Percentiles rank a stretch among this genome's conserved stretches.
phyloP scores from a whole-genome alignment of 1,140 invertebrate species.

The Oncopeltus fasciatus region DNA sequence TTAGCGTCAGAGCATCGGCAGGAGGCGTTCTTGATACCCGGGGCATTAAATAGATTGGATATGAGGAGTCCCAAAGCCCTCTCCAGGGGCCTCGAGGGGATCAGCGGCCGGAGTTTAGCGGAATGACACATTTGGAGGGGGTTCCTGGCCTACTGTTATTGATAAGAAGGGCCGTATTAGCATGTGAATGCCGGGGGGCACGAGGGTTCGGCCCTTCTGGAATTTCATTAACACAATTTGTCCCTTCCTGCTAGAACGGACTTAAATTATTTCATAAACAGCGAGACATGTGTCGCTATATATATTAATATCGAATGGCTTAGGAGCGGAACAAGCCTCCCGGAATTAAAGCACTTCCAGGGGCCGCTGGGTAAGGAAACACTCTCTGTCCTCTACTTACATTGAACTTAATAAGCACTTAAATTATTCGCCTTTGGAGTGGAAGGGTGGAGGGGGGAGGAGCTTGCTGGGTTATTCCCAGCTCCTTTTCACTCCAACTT shows the following conservation, averaged over 20 bases:
- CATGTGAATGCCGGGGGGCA: neutral
- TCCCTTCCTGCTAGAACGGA: neutral
- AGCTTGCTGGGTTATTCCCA: neutral
- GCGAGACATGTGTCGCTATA: neutral
- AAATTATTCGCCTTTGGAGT: neutral
- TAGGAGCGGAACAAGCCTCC: neutral
- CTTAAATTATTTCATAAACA: slow-evolving; percentile 4
- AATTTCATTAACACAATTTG: slow-evolving; percentile 4
- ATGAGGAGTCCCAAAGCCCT: neutral
- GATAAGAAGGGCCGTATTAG: neutral
- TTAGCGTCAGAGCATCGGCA: neutral
- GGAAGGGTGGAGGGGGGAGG: neutral
- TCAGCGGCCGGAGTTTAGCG: neutral
- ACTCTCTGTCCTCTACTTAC: neutral
- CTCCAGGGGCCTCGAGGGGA: too few relatives aligned
- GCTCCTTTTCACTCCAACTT: neutral
- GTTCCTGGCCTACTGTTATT: neutral
- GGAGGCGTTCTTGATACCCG: neutral
- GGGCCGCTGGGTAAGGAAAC: neutral
- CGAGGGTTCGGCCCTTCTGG: neutral
- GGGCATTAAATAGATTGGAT: neutral
- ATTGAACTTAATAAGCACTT: neutral
- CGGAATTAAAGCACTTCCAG: neutral
- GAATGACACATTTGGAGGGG: neutral
- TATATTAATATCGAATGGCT: neutral